These are phyloP conservation scores for Thomomys bottae DNA, from an alignment of 2,113 vertebrate species.

Conservation along the genomic window DNA sequence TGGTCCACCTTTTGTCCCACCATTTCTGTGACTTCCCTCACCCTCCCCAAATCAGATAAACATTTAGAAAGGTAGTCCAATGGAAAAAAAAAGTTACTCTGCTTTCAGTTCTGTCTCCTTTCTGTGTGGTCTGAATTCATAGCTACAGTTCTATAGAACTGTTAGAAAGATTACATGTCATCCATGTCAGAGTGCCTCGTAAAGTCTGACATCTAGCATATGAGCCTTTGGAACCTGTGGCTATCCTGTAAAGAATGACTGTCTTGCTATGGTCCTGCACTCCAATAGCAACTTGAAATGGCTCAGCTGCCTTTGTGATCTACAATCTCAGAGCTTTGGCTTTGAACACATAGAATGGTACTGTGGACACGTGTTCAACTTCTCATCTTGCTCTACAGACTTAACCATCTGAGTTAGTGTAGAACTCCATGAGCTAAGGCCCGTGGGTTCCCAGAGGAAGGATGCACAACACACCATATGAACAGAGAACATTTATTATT, in stretches of 20 bases:
- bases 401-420: not conserved
- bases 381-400: constrained; percentile 15
- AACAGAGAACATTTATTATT: constrained; percentile 45
- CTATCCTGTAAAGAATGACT: not conserved
- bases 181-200: not conserved
- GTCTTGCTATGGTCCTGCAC: not conserved
- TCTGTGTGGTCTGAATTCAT: not conserved
- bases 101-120: not conserved
- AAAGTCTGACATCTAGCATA: not conserved
- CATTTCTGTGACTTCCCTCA: no score
- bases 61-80: no score
- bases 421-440: not conserved
- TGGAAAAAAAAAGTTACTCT: no score
- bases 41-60: no score
- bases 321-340: not conserved
- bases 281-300: not conserved
- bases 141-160: not conserved
- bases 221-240: not conserved
- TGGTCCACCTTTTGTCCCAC: no score
- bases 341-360: not conserved
- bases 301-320: not conserved
- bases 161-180: not conserved
- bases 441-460: not conserved
- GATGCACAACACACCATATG: not conserved
- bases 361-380: not conserved